Percentiles rank a stretch among this genome's conserved stretches.
Conservation (phyloP, 2,113 vertebrate genomes). For the Calidris pugnax region DNA sequence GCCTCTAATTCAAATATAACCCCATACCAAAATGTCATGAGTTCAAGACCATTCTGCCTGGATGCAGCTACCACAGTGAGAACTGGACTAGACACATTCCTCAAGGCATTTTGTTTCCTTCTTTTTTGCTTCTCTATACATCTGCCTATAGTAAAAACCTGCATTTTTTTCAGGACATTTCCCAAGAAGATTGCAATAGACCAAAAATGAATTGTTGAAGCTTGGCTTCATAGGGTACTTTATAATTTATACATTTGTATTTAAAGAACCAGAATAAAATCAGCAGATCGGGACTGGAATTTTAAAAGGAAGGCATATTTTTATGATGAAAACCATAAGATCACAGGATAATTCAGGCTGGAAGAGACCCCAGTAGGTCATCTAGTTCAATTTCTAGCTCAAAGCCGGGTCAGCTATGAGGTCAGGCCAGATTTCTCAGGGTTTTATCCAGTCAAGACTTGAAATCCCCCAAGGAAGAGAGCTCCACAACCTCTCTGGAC, state of each 20-base stretch:
- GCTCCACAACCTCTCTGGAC: background rate
- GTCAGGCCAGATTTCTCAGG: background rate
- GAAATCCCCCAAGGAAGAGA: background rate
- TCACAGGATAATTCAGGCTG: background rate
- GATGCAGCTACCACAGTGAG: background rate
- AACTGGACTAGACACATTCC: background rate
- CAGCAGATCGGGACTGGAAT: background rate
- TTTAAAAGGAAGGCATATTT: background rate
- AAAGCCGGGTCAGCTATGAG: background rate
- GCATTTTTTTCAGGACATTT: background rate
- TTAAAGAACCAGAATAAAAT: background rate
- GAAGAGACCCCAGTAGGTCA: background rate
- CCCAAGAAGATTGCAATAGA: background rate
- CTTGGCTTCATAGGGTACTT: background rate
- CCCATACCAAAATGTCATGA: background rate
- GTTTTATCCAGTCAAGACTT: background rate
- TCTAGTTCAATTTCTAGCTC: background rate
- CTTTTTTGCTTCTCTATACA: background rate
- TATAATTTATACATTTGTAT: background rate
- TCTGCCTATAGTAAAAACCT: background rate
- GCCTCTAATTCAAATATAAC: background rate
- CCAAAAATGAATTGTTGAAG: background rate
- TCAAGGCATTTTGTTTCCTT: background rate
- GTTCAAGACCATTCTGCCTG: background rate
- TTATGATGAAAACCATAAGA: background rate